Evolutionary conservation across 1,140 invertebrate genomes (phyloP).

Genomic region (Colletes gigas): DNA sequence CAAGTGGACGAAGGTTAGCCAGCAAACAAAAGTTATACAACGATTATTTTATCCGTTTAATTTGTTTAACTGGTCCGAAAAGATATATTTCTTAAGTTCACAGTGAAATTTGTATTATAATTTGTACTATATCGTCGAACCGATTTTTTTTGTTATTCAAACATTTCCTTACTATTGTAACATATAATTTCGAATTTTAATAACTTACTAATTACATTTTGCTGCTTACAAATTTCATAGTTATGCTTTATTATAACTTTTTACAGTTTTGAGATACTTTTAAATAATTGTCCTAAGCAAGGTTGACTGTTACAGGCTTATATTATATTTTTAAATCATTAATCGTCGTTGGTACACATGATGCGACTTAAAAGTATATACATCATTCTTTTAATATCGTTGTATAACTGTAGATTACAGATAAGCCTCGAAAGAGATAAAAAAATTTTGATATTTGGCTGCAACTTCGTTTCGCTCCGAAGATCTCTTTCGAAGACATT

Average conservation of each 20-base stretch:
- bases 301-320: slow-evolving; percentile 56
- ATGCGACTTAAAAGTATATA: not conserved
- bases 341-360: not conserved
- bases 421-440: not conserved
- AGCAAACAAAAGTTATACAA: slow-evolving; percentile 54
- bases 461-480: slow-evolving; percentile 45
- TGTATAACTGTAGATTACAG: slow-evolving; percentile 54
- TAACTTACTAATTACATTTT: not conserved
- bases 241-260: not conserved
- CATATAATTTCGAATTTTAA: not conserved
- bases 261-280: not conserved
- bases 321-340: not conserved
- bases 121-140: not conserved
- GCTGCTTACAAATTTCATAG: not conserved
- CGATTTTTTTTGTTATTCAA: not conserved
- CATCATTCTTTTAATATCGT: slow-evolving; percentile 37
- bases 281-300: slow-evolving; percentile 26
- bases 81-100: not conserved
- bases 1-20: slow-evolving; percentile 87
- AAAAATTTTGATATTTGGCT: slow-evolving; percentile 21
- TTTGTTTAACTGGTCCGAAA: not conserved
- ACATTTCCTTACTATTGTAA: not conserved
- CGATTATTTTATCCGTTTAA: slow-evolving; percentile 30
- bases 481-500: not conserved
- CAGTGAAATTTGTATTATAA: not conserved